Conservation (phyloP, 2,113 vertebrate species). For the Anarhynchus alexandrinus region DNA sequence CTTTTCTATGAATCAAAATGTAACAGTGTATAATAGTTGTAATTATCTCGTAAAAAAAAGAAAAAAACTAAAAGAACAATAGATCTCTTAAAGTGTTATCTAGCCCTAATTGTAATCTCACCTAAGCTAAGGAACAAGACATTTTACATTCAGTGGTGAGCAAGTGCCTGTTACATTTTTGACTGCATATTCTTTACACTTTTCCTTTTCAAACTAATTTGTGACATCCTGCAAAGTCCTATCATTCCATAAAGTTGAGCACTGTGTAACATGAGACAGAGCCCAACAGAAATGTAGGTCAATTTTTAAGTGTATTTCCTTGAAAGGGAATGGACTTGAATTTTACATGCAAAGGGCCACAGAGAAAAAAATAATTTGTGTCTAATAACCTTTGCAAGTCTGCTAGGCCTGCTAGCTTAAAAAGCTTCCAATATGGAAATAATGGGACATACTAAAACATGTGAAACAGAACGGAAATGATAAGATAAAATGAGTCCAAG, state of each 20-base stretch:
- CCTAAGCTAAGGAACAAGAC: background rate
- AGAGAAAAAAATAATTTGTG: background rate
- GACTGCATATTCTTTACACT: background rate
- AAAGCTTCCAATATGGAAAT: conserved; percentile 15
- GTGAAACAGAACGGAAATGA: background rate
- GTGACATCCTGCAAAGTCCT: background rate
- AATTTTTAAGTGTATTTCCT: conserved; percentile 26
- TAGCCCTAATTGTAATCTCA: conserved; percentile 10
- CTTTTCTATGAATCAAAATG: conserved; percentile 43
- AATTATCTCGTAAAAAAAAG: conserved; percentile 44
- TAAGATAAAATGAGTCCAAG: background rate
- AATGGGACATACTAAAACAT: background rate
- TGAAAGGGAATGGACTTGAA: background rate
- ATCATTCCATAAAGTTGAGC: conserved; percentile 1
- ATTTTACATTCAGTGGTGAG: background rate
- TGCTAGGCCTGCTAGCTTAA: background rate
- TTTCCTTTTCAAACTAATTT: conserved; percentile 7
- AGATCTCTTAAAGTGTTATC: conserved; percentile 5
- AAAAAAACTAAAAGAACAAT: conserved; percentile 8
- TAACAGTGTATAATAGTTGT: conserved; percentile 38
- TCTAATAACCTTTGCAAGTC: background rate
- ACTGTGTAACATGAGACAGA: background rate
- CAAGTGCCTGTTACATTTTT: background rate
- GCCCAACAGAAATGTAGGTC: conserved; percentile 48
- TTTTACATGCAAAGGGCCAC: conserved; percentile 32